Evolutionary conservation across 2,113 vertebrate genomes (phyloP), one percentile per base, ranked within the genome.

Genomic region (Poecilia latipinna): DNA sequence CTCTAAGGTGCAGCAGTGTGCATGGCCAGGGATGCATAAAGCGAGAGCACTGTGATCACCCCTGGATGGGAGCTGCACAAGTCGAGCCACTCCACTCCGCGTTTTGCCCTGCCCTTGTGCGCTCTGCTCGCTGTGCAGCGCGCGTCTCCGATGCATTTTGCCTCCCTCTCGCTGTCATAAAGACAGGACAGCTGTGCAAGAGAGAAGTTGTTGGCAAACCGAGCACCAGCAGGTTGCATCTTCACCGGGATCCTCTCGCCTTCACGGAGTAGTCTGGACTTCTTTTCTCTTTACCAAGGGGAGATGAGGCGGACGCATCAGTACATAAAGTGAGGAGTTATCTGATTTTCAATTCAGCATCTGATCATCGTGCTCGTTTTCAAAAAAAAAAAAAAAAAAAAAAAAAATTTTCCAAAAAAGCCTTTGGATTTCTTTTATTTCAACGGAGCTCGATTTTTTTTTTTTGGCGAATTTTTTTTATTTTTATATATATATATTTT

Each of bases 171-270:
- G 67, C 78, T 71, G 86, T 88, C 83, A 86, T 78, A 75, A 83
- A 79, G 86, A 72, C 86, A 68, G 86, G 54, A 79, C 79, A 72
- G 74, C 82, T 74, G 84, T 68, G 86, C 74, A 64, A 77, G 81
- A 83, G 83, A 93, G 84, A 94, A 94, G 91, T 94, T 94, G 86
- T 75, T 75, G 80, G 81, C 90, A 85, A 86, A 77, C 69, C 79
- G 66, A 84, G 84, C 87, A 80, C 85, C 77, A 81, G 84, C 76
- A 80, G 86, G 86, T 77, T 82, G 76, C 82, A 70, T 61, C 74
- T 64, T 42, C 64, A 39, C 22, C 60, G 80, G 88, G 91, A 93
- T 90, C 69, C 32, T 65, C 73, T 61, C 28, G 74, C 77, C 17
- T 35, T 57, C 24, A 57, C 72, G 77, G 83, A 85, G 62, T 77